Evolutionary conservation across 92 coral and sea anemone species (phyloP), one percentile per base, ranked within the genome.

Genomic region (Umimayanthus chanpuru): DNA sequence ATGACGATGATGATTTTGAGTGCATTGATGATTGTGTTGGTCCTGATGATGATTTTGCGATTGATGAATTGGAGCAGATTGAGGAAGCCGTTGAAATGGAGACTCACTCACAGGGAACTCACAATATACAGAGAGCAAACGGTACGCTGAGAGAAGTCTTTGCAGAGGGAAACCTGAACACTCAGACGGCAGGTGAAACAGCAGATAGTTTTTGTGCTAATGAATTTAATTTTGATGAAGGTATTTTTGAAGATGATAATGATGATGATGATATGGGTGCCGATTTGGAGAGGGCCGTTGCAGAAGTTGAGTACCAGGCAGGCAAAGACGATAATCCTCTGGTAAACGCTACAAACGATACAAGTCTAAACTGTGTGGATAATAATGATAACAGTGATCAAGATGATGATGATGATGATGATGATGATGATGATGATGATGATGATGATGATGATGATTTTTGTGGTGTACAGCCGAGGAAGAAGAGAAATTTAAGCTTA

Each of bases 31-130:
- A 90, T 85, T 91, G 36, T 85, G 79, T 92, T 70, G 94, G 73
- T 29, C 30, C 53, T 15, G 94, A 89, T 53, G 97, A 92, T 88
- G 94, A 88, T 50, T 89, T 94, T 89, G 95, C 91, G 10, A 83
- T 94, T 90, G 95, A 89, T 84, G 93, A 91, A 68, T 68, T 94
- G 38, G 93, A 94, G 67, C 93, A 81, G 79, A 89, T 94, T 61
- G 97, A 94, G 65, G 70, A 78, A 64, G 88, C 47, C n/a, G 50
- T 25, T 43, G 32, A 14, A 23, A 38, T 87, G 50, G 66, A 78
- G 70, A 88, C 71, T 61, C 41, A n/a, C 55, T 18, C 77, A 66
- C 80, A 38, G 43, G 85, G 79, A 16, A 36, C 73, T 67, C 80
- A 76, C 49, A 53, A 79, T 30, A 43, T 43, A 61, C 49, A 50